Evolutionary conservation across 2,888 invertebrate genomes (phyloP).

Genomic region (Melieria picta): DNA sequence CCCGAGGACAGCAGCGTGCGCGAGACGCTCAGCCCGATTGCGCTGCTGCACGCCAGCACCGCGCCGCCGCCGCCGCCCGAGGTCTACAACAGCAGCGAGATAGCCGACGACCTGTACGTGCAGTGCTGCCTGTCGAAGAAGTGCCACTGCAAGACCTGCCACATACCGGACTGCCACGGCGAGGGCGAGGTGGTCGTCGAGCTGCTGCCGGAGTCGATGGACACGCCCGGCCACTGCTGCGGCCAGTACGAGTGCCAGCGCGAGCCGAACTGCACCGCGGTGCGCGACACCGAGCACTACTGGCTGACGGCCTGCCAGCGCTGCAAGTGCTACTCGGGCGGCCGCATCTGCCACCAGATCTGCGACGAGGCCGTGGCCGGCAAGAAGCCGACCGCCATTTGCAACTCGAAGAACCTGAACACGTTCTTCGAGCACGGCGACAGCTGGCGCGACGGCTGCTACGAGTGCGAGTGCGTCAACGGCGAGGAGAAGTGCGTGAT

Average conservation of each 20-base stretch:
- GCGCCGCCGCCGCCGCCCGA: slow-evolving; percentile 30
- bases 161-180: slow-evolving; percentile 58
- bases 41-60: slow-evolving; percentile 41
- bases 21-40: slow-evolving; percentile 49
- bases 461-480: slow-evolving; percentile 58
- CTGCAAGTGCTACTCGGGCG: slow-evolving; percentile 58
- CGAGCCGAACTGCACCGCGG: slow-evolving; percentile 61
- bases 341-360: slow-evolving; percentile 57
- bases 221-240: slow-evolving; percentile 67
- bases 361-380: slow-evolving; percentile 58
- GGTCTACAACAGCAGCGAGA: slow-evolving; percentile 44
- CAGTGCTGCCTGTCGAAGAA: slow-evolving; percentile 60
- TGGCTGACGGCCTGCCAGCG: slow-evolving; percentile 61
- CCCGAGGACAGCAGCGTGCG: slow-evolving; percentile 60
- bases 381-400: slow-evolving; percentile 52
- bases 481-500: slow-evolving; percentile 60
- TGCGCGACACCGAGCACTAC: slow-evolving; percentile 50
- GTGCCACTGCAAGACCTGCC: slow-evolving; percentile 61
- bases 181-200: slow-evolving; percentile 57
- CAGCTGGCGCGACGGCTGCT: slow-evolving; percentile 62
- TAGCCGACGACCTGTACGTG: slow-evolving; percentile 52
- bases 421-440: slow-evolving; percentile 59
- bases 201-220: slow-evolving; percentile 53
- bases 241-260: slow-evolving; percentile 67
- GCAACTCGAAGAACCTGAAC: slow-evolving; percentile 56